Base-by-base conservation (phyloP, 2,113 vertebrate species). In the Rhodinocichla rosea region DNA sequence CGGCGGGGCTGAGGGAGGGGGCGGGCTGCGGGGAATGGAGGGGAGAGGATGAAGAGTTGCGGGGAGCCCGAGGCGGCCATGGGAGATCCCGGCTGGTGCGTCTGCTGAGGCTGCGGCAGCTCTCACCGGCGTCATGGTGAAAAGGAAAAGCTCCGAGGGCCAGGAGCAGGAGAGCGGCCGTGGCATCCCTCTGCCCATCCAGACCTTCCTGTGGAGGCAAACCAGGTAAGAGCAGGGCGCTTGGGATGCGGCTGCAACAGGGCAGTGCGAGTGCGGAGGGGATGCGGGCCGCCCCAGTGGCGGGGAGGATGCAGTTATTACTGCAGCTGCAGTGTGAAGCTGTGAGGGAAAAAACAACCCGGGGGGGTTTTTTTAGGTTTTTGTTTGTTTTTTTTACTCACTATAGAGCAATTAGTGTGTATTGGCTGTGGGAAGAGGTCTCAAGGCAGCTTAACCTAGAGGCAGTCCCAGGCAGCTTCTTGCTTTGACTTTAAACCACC, bases 151-250 rank as follows among this genome's bases (percentile, higher is more conserved):
- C 98, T 97, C 99, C 30, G 99, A 99, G 94, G 99, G 99, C 37
- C 98, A 98, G 96, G 99, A 99, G 94, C 99, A 98, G 96, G 99
- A 99, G 96, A 98, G 98, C 94, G 98, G 98, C 96, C 98, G 99
- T 67, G 99, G 99, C 77, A 98, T 99, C 93, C 99, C 99, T 44
- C 98, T 99, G 79, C 99, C 99, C 71, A 99, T 99, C 97, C 99
- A 99, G 98, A 99, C 99, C 98, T 99, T 99, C 97, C 96, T 99
- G 1, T 99, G 99, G 99, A 98, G 99, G 95, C 99, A 99, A 77
- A 99, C 99, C 98, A 99, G 99, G 99, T 99, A 95, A 96, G 99
- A 97, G 49, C 64, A 10, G 92, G 39, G 28, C 49, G 2, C 53
- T 50, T 26, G 86, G 76, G 63, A 74, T 83, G 1, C 47, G 21